A percentile compares a stretch with the other conserved stretches of the same genome.
Conservation (phyloP, 1,140 invertebrate genomes). For the Melitaea cinxia region DNA sequence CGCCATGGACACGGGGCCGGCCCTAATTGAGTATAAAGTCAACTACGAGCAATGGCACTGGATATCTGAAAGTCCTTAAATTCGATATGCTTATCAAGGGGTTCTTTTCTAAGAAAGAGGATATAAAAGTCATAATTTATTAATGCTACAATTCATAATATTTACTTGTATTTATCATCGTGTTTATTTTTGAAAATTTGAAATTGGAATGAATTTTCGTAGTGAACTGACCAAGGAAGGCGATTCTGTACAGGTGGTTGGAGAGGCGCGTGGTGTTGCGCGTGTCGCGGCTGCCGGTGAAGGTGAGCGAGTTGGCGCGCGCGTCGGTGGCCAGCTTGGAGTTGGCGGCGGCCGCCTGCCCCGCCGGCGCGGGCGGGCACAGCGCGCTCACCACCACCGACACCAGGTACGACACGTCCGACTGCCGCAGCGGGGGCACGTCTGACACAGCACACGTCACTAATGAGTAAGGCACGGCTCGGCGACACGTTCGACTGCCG, state of each 20-base stretch:
- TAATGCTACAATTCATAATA: too few relatives aligned
- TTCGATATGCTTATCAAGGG: too few relatives aligned
- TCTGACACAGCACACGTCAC: too few relatives aligned
- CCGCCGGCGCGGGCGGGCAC: constrained; percentile 69
- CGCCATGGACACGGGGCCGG: too few relatives aligned
- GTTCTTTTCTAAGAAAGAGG: too few relatives aligned
- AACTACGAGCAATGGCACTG: too few relatives aligned
- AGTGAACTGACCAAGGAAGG: constrained; percentile 86
- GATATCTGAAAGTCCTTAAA: too few relatives aligned
- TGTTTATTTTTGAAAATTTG: too few relatives aligned
- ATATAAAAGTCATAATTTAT: too few relatives aligned
- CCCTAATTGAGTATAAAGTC: too few relatives aligned
- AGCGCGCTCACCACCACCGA: constrained; percentile 95
- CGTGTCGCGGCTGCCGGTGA: constrained; percentile 86
- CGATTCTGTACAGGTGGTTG: constrained; percentile 92
- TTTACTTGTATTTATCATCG: too few relatives aligned
- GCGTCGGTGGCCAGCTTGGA: constrained; percentile 83
- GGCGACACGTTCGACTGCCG: constrained; percentile 94
- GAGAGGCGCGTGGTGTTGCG: constrained; percentile 88
- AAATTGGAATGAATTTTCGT: too few relatives aligned
- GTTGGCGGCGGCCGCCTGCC: constrained; percentile 73
- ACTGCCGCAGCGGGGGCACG: constrained; percentile 87
- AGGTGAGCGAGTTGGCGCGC: constrained; percentile 87
- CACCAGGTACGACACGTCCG: constrained; percentile 95
- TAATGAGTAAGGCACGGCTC: constrained; percentile 89